phyloP scores from a whole-genome alignment of 2,113 vertebrate genomes.

The Machaerirhynchus nigripectus region DNA sequence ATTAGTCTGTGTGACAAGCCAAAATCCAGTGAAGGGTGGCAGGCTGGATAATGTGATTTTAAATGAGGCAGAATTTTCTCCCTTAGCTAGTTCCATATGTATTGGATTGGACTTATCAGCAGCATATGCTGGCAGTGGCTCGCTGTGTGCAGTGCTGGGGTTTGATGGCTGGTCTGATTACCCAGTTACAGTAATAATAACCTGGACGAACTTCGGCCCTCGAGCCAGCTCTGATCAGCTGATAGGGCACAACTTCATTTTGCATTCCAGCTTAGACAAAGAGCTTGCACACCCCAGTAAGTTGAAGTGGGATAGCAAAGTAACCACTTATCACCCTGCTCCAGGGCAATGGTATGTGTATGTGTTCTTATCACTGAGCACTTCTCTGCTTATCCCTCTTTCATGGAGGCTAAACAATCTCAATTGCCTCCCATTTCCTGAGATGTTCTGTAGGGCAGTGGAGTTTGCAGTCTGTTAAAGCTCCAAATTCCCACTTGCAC shows the following conservation, averaged over 20 bases:
- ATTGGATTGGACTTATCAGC: slow-evolving; percentile 16
- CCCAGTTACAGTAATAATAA: slow-evolving; percentile 13
- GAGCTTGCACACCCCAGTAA: not conserved
- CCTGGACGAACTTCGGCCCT: not conserved
- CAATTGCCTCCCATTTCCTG: not conserved
- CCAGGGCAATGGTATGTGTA: not conserved
- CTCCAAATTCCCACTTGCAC: not conserved
- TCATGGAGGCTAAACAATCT: not conserved
- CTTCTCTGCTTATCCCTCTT: not conserved
- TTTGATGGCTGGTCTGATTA: slow-evolving; percentile 34
- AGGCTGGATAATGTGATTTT: slow-evolving; percentile 53
- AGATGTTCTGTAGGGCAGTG: not conserved
- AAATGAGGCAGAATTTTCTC: slow-evolving; percentile 37
- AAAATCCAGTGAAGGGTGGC: slow-evolving; percentile 32
- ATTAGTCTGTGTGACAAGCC: slow-evolving; percentile 19
- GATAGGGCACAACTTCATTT: slow-evolving; percentile 22
- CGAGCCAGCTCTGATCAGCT: not conserved
- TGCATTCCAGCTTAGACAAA: slow-evolving; percentile 27
- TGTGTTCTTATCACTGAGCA: not conserved
- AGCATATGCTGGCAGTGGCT: not conserved
- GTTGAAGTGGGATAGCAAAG: not conserved
- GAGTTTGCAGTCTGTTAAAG: not conserved
- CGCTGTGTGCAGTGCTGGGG: not conserved
- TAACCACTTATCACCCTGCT: not conserved
- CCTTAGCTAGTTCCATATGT: slow-evolving; percentile 23